phyloP scores from a whole-genome alignment of 2,113 vertebrate genomes.

The Canis aureus region DNA sequence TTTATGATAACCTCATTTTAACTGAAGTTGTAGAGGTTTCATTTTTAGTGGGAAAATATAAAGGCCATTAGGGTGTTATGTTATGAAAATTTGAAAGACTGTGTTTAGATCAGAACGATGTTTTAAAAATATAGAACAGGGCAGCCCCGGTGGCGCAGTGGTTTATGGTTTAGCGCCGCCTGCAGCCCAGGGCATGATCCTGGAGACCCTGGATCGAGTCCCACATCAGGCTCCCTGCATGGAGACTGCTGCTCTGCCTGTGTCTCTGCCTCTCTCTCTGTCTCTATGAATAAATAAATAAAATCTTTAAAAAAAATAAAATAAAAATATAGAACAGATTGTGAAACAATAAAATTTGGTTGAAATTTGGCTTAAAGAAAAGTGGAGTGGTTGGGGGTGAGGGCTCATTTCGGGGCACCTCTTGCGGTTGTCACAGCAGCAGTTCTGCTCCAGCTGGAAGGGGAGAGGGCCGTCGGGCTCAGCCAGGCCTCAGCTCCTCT shows the following conservation, averaged over 20 bases:
- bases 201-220: no score
- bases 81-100: neutral
- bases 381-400: neutral
- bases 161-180: no score
- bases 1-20: neutral
- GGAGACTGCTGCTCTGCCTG: no score
- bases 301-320: neutral
- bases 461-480: fast-evolving
- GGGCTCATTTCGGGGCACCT: fast-evolving
- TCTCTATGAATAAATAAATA: no score
- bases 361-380: neutral
- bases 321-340: neutral
- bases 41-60: neutral
- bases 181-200: no score
- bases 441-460: fast-evolving
- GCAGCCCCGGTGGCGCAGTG: no score
- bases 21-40: neutral
- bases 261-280: no score
- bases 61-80: neutral
- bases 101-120: neutral
- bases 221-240: no score
- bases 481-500: neutral
- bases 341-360: neutral
- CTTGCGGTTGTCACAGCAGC: fast-evolving
- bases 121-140: neutral